A percentile compares a stretch with the other conserved stretches of the same genome.
Evolutionary conservation across 2,888 invertebrate genomes (phyloP).

Genomic region (Nemotelus pantherinus): DNA sequence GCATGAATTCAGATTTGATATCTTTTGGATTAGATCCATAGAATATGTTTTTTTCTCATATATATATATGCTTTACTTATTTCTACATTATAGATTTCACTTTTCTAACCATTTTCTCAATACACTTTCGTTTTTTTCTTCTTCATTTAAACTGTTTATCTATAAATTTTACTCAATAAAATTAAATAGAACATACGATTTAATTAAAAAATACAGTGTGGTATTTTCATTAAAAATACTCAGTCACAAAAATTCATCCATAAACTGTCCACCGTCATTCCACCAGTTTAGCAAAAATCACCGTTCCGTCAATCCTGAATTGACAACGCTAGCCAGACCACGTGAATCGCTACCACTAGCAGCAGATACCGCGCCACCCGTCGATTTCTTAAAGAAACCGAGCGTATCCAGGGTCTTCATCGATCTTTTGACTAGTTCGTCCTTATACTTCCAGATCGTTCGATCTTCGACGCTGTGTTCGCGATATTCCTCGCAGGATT

Average conservation of each 20-base stretch:
- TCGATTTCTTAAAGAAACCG: slow-evolving; percentile 67
- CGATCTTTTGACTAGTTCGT: slow-evolving; percentile 75
- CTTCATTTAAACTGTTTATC: neutral
- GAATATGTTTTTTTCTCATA: neutral
- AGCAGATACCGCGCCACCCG: neutral
- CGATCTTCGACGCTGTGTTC: slow-evolving; percentile 85
- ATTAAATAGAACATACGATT: neutral
- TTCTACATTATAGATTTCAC: too few relatives aligned
- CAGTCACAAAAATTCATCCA: slow-evolving; percentile 51
- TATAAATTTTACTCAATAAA: neutral
- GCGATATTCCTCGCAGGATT: slow-evolving; percentile 83
- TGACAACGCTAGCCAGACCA: neutral
- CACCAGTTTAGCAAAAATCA: slow-evolving; percentile 61
- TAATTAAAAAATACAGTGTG: neutral
- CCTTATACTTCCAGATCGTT: slow-evolving; percentile 88
- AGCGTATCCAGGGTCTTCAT: slow-evolving; percentile 76
- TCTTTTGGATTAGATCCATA: slow-evolving; percentile 27
- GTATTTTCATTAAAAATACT: slow-evolving; percentile 33
- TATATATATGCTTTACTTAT: neutral
- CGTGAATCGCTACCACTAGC: slow-evolving; percentile 22
- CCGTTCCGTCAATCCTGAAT: slow-evolving; percentile 59
- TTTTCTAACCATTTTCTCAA: neutral
- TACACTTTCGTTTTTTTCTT: neutral
- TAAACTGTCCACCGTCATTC: slow-evolving; percentile 47
- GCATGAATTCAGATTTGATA: neutral